A percentile compares a stretch with the other conserved stretches of the same genome.
Evolutionary conservation across 2,888 invertebrate species (phyloP).

Genomic region (Rhorus exstirpatorius): DNA sequence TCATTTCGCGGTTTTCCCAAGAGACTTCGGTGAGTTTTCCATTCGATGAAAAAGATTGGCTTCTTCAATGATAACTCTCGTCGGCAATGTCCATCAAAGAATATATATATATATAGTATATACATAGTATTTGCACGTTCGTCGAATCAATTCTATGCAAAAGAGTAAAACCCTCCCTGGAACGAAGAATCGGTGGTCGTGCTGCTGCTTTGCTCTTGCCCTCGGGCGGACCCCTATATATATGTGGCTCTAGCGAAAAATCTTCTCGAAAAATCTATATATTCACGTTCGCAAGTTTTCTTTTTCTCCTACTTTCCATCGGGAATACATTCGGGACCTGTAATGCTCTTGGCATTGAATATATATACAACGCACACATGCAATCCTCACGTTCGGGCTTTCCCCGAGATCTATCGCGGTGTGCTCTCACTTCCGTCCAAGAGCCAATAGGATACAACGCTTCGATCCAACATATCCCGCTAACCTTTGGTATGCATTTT

Average conservation of each 20-base stretch:
- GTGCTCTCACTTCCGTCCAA: constrained; percentile 9
- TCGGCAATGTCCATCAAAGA: constrained; percentile 34
- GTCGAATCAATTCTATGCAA: constrained; percentile 67
- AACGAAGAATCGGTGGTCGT: constrained; percentile 57
- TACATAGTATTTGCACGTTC: not conserved
- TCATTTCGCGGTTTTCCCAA: constrained; percentile 18
- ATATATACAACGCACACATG: constrained; percentile 26
- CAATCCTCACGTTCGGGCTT: constrained; percentile 24
- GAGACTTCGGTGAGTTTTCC: constrained; percentile 28
- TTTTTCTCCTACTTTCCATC: constrained; percentile 60
- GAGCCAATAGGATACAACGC: constrained; percentile 47
- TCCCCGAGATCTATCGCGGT: constrained; percentile 52
- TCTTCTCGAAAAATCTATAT: constrained; percentile 6
- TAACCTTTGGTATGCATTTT: constrained; percentile 7
- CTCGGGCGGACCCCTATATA: constrained; percentile 41
- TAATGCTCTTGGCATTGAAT: constrained; percentile 67
- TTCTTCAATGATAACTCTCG: constrained; percentile 34
- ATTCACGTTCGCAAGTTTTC: constrained; percentile 7
- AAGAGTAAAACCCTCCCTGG: constrained; percentile 54
- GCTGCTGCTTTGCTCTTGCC: constrained; percentile 47
- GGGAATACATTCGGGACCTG: constrained; percentile 60
- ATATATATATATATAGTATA: constrained; percentile 38
- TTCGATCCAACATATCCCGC: constrained; percentile 4
- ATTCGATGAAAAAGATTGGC: constrained; percentile 48
- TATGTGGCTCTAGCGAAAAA: constrained; percentile 57